Base-by-base conservation (phyloP, 1,140 invertebrate genomes). In the Orchestia grillus region DNA sequence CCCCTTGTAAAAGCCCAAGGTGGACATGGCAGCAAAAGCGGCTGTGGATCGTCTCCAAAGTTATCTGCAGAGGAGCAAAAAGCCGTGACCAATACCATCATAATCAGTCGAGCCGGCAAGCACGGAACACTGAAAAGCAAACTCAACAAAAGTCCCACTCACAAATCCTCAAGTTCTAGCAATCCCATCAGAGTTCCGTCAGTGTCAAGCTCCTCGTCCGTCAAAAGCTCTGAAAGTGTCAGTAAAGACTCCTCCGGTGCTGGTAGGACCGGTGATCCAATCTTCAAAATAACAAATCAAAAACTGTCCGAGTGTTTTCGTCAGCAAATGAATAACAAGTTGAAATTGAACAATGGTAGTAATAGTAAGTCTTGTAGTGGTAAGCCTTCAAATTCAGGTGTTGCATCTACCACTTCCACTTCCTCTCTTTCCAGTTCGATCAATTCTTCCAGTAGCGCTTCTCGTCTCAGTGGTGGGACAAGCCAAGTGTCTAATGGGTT, bases 241-340 rank as follows among this genome's bases (percentile, higher is more conserved):
- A 96, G 62, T 45, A 96, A 90, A 43, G 90, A 96, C 40, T 53
- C 96, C n/a, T 42, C 96, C 42, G 40, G 62, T 77, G 77, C 41
- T 47, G 87, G 96, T 47, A 96, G 96, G 87, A 97, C 96, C 0
- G 96, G 96, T 23, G 96, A 97, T 62, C 96, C 96, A 0, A 96
- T 97, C 77, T 97, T 97, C 62, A 97, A 96, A 92, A 97, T 97
- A 88, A 97, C 96, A 36, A 97, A 97, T 96, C 96, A 97, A 95
- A 97, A 97, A 62, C 88, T 97, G 44, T 96, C 96, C 0, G 96
- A 97, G 57, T 96, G 95, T 62, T 95, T 97, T 90, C 95, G 96
- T 94, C 96, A 96, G 36, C 96, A 97, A 45, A 96, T 96, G 62
- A 91, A 96, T 90, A 96, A 97, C 47, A 97, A 97, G 91, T 47